Evolutionary conservation across 2,888 invertebrate genomes (phyloP).

Genomic region (Pantelozetes paolii): DNA sequence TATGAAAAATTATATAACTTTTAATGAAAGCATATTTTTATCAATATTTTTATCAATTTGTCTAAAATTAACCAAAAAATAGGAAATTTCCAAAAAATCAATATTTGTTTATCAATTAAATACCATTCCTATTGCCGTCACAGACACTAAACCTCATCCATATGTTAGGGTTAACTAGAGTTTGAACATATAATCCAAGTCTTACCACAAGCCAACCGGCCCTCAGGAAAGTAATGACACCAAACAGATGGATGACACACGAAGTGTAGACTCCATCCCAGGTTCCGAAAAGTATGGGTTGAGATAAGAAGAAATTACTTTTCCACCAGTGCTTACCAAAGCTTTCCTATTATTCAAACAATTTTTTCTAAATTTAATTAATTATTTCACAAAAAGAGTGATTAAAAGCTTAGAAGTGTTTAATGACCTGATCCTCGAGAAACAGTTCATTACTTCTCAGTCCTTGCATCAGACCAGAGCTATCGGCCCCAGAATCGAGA

Average conservation of each 20-base stretch:
- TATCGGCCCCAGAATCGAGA: not conserved
- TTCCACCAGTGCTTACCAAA: slow-evolving; percentile 81
- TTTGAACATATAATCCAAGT: not conserved
- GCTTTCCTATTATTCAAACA: not conserved
- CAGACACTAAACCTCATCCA: not conserved
- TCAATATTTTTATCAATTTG: too few species aligned
- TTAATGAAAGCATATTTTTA: too few species aligned
- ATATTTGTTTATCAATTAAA: too few species aligned
- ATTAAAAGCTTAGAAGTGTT: not conserved
- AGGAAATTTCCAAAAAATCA: too few species aligned
- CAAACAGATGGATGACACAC: slow-evolving; percentile 94
- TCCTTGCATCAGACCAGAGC: not conserved
- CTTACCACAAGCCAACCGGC: slow-evolving; percentile 91
- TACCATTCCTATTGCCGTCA: too few species aligned
- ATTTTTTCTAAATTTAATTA: not conserved
- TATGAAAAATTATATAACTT: too few species aligned
- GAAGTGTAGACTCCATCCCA: slow-evolving; percentile 99
- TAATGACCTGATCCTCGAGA: not conserved
- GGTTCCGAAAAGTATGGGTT: slow-evolving; percentile 91
- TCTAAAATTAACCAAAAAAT: too few species aligned
- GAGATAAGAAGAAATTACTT: slow-evolving; percentile 90
- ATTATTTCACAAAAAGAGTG: not conserved
- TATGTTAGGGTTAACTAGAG: not conserved
- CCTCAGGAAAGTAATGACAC: slow-evolving; percentile 91
- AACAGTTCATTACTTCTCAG: not conserved